Conservation (phyloP, 2,888 invertebrate genomes). For the Capitulum mitella region DNA sequence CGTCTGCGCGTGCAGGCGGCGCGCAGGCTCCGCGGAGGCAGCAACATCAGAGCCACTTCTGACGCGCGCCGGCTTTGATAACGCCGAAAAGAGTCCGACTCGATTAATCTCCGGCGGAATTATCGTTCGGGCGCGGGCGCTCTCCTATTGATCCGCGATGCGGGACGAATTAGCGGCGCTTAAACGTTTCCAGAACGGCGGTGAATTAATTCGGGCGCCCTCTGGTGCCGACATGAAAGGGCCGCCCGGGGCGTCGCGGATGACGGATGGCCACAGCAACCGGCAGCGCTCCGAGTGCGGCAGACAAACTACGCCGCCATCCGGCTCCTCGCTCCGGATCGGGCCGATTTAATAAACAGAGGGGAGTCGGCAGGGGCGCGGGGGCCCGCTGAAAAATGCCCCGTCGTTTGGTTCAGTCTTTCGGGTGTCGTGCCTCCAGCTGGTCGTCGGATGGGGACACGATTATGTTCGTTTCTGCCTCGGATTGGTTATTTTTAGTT, state of each 20-base stretch:
- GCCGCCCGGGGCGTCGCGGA: not conserved
- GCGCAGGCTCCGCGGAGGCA: no score
- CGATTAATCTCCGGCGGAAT: not conserved
- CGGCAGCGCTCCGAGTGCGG: not conserved
- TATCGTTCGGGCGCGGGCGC: not conserved
- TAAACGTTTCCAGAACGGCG: not conserved
- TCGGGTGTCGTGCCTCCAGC: not conserved
- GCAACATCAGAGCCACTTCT: no score
- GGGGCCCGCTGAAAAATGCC: not conserved
- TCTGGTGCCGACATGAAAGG: constrained; percentile 1
- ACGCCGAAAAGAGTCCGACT: not conserved
- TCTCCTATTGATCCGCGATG: not conserved
- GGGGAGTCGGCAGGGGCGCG: not conserved
- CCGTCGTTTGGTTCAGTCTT: not conserved
- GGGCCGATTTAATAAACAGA: not conserved
- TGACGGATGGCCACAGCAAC: not conserved
- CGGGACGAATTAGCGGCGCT: not conserved
- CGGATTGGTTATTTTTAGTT: no score
- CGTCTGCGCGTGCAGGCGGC: no score
- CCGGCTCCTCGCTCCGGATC: not conserved
- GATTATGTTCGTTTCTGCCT: no score
- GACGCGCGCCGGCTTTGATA: not conserved
- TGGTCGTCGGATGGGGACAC: not conserved
- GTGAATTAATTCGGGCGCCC: not conserved
- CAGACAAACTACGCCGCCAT: not conserved